Evolutionary conservation across 2,113 vertebrate genomes (phyloP), one percentile per base, ranked within the genome.

Genomic region (Eupsittula cactorum): DNA sequence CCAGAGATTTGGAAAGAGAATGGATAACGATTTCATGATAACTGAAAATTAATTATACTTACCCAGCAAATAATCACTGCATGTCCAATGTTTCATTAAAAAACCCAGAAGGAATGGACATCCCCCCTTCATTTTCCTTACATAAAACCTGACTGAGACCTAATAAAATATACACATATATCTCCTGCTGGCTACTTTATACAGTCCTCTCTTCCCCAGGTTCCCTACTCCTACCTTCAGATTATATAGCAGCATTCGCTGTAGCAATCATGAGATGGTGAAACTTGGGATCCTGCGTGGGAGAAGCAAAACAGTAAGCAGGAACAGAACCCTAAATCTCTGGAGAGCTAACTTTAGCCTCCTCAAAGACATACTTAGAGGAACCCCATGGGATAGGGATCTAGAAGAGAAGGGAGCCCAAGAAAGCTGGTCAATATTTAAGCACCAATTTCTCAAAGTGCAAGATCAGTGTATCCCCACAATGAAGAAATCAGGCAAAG

Each of bases 41-140:
- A 93, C 33, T 89, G 77, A 95, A 91, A 33, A 70, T 10, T 80
- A 94, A 89, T 85, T 90, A 57, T 68, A 92, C n/a, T 94, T 85
- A 74, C 33, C 53, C 70, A 68, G 31, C 23, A 87, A 88, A 74
- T 64, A 69, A 92, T 90, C 41, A 73, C 25, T 47, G 44, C 10
- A 46, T 29, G 5, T 53, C 69, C 53, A 80, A 29, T 46, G 39
- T 47, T 74, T 53, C 41, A 68, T 82, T 37, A 16, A 28, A 70
- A 35, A 37, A 46, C 4, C 6, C 13, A 47, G 31, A 20, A 10
- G 10, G 7, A 50, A 80, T 20, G 7, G 50, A 60, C 33, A 83
- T 35, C 21, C 9, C 2, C 2, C 4, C 5, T 86, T 52, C 8
- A 41, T 64, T 93, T 88, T 67, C 29, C 25, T 78, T 84, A 47